Evolutionary conservation across 2,113 vertebrate species (phyloP).

Genomic region (Bagarius yarrelli): DNA sequence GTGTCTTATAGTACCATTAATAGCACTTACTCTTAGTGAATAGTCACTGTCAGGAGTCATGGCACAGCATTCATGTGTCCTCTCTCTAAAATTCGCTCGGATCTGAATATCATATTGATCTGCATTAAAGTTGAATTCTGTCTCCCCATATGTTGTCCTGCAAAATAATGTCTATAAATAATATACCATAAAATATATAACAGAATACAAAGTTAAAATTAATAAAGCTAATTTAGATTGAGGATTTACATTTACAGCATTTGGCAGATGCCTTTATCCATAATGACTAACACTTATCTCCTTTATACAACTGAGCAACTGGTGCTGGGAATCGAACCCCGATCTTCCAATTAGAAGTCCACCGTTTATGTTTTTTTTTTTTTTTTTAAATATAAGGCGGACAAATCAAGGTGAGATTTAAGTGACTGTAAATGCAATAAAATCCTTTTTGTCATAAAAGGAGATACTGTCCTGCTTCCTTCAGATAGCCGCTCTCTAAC

Average conservation of each 20-base stretch:
- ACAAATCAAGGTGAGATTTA: neutral
- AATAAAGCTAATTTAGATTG: neutral
- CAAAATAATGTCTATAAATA: neutral
- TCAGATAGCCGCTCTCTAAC: neutral
- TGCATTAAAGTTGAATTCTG: slow-evolving; percentile 86
- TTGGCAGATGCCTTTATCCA: no score
- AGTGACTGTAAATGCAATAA: neutral
- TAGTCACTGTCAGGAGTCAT: slow-evolving; percentile 80
- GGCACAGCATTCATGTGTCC: slow-evolving; percentile 8
- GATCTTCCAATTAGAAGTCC: no score
- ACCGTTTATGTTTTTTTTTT: no score
- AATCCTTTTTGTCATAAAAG: neutral
- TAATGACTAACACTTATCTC: no score
- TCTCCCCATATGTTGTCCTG: slow-evolving; percentile 74
- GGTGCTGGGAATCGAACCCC: no score
- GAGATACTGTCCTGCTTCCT: neutral
- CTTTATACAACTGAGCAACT: no score
- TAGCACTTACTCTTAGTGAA: slow-evolving; percentile 68
- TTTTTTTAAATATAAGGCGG: neutral
- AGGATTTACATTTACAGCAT: neutral
- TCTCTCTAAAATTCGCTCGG: slow-evolving; percentile 77
- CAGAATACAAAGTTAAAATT: neutral
- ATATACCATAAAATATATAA: neutral
- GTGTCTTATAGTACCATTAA: neutral
- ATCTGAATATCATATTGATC: slow-evolving; percentile 90